Conservation (phyloP, 2,113 vertebrate genomes). For the Gymnobelideus leadbeateri region DNA sequence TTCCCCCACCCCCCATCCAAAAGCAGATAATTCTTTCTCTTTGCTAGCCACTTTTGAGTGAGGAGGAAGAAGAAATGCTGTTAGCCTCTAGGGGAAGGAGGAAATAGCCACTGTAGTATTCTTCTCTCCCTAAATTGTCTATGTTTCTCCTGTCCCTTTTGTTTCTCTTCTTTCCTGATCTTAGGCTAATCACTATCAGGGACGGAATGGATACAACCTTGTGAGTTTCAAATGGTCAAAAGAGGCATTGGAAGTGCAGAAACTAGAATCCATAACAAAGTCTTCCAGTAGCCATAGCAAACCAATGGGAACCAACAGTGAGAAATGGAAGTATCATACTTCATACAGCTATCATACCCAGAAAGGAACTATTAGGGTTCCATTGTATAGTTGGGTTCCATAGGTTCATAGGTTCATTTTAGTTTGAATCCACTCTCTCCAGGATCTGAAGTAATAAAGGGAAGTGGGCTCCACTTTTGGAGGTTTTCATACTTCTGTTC, state of each 20-base stretch:
- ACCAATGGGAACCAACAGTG: neutral
- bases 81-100: neutral
- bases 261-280: neutral
- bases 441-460: neutral
- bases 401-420: neutral
- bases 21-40: neutral
- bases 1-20: no score
- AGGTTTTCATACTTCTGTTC: neutral
- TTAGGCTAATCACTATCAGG: neutral
- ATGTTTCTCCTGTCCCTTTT: neutral
- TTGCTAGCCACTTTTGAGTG: neutral
- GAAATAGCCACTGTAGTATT: neutral
- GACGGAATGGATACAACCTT: neutral
- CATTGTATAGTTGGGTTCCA: no score
- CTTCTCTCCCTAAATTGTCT: neutral
- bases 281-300: neutral
- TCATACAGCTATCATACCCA: neutral
- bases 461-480: neutral
- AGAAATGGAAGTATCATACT: no score
- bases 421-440: neutral
- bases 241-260: neutral
- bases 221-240: neutral
- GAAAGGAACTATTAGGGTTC: neutral
- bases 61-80: neutral
- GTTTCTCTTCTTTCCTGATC: neutral